Percentiles rank a stretch among this genome's conserved stretches.
These are phyloP conservation scores for Diceros bicornis DNA, from an alignment of 2,797 vertebrate species.

Conservation along the genomic window DNA sequence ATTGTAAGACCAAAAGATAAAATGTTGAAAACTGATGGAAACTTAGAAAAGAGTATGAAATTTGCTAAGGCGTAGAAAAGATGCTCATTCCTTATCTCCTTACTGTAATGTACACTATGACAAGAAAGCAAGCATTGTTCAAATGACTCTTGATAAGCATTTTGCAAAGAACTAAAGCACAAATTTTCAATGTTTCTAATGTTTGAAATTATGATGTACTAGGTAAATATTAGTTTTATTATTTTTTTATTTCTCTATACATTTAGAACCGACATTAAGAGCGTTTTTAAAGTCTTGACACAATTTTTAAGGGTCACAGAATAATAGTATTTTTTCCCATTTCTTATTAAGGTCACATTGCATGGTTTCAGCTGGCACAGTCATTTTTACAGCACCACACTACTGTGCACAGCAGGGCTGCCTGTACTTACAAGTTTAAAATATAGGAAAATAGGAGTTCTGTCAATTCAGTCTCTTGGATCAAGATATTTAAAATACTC, in stretches of 20 bases:
- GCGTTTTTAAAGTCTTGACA: neutral
- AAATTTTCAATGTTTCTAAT: neutral
- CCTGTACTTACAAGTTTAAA: neutral
- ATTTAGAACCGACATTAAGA: neutral
- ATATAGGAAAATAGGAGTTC: neutral
- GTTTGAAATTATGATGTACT: neutral
- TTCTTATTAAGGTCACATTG: neutral
- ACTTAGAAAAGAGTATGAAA: neutral
- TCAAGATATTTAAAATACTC: neutral
- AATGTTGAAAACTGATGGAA: neutral
- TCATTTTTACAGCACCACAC: neutral
- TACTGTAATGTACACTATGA: neutral
- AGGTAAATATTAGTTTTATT: neutral
- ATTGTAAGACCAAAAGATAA: neutral
- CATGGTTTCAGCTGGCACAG: neutral
- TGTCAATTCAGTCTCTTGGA: neutral
- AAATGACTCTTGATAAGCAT: neutral
- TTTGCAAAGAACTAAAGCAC: neutral
- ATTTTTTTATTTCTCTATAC: neutral
- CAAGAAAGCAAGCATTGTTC: neutral
- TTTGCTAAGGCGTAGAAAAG: neutral
- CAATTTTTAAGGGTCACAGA: neutral
- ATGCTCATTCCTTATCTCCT: neutral
- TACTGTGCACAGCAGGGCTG: neutral
- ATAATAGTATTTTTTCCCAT: neutral